phyloP scores from a whole-genome alignment of 2,888 invertebrate genomes.

The Odontomyia ornata region DNA sequence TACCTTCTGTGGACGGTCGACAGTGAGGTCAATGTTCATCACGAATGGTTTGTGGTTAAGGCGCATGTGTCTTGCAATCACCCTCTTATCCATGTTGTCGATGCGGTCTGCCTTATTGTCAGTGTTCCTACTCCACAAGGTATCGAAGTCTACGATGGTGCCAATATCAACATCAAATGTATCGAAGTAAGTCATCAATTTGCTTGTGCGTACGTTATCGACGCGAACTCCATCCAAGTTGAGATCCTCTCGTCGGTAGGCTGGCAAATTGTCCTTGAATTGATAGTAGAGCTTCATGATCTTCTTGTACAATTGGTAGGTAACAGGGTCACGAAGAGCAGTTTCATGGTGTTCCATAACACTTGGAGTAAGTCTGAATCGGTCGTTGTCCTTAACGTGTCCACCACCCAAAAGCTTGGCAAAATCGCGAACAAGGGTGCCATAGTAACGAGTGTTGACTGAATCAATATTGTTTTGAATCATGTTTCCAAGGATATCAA shows the following conservation, averaged over 20 bases:
- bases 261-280: conserved; percentile 69
- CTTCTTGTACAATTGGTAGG: conserved; percentile 74
- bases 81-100: background rate
- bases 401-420: conserved; percentile 20
- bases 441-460: conserved; percentile 29
- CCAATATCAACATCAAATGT: conserved; percentile 71
- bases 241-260: conserved; percentile 72
- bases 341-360: conserved; percentile 72
- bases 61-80: conserved; percentile 72
- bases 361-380: conserved; percentile 65
- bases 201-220: conserved; percentile 71
- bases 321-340: conserved; percentile 73
- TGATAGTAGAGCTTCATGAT: conserved; percentile 69
- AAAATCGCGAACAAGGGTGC: background rate
- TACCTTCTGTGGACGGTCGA: conserved; percentile 69
- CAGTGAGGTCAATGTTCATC: conserved; percentile 69
- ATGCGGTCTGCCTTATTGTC: background rate
- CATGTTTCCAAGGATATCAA: conserved; percentile 66
- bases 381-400: conserved; percentile 29
- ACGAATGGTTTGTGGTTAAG: conserved; percentile 76
- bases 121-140: background rate
- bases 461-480: conserved; percentile 64
- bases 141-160: conserved; percentile 58
- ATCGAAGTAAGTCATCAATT: conserved; percentile 76
- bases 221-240: conserved; percentile 70